phyloP scores from a whole-genome alignment of 2,113 vertebrate species.

The Phycodurus eques region DNA sequence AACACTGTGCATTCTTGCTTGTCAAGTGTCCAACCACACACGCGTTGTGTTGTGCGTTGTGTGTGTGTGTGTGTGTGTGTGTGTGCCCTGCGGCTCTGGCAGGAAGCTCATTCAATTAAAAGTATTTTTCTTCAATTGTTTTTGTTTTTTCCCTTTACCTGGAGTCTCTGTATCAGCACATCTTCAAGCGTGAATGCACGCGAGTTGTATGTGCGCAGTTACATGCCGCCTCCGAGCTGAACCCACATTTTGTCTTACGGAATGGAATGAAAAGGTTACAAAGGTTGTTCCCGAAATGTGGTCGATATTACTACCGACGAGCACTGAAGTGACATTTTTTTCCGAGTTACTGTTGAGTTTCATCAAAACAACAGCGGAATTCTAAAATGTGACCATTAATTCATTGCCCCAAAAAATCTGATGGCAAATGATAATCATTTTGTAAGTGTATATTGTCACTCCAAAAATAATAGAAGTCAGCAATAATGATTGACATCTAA shows the following conservation, averaged over 20 bases:
- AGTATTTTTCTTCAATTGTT: conserved; percentile 34
- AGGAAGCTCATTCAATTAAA: conserved; percentile 40
- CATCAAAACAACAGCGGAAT: neutral
- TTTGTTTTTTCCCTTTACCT: neutral
- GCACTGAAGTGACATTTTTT: neutral
- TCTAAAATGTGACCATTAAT: no score
- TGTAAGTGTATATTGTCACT: no score
- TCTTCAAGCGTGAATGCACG: conserved; percentile 8
- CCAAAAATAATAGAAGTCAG: no score
- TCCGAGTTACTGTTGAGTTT: neutral
- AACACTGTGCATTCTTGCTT: conserved; percentile 15
- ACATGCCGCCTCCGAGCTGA: conserved; percentile 20
- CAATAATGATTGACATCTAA: no score
- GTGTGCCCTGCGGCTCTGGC: conserved; percentile 19
- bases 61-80: no score
- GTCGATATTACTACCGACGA: neutral
- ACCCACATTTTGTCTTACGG: neutral
- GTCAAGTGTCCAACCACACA: conserved; percentile 22
- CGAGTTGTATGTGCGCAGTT: conserved; percentile 23
- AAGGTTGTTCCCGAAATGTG: neutral
- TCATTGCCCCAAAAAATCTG: no score
- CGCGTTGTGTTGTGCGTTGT: conserved; percentile 13
- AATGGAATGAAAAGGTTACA: neutral
- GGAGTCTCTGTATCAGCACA: neutral
- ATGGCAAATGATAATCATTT: no score